Evolutionary conservation across 2,797 vertebrate genomes (phyloP).

Genomic region (Thripadectes ignobilis): DNA sequence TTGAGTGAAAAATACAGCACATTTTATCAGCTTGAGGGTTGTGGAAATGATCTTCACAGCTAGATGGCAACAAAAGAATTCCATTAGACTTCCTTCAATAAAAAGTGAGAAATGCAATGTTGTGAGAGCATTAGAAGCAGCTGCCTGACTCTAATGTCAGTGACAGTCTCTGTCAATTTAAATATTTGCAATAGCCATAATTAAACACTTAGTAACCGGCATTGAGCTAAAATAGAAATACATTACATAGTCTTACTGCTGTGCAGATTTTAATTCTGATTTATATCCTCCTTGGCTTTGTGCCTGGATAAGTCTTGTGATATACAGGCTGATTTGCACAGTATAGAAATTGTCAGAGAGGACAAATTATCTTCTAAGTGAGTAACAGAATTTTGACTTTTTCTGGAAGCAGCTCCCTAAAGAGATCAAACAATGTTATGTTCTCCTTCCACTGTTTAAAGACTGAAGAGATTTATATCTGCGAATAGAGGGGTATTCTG

Average conservation of each 20-base stretch:
- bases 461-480: neutral
- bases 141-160: slow-evolving; percentile 12
- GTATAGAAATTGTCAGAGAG: neutral
- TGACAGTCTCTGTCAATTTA: slow-evolving; percentile 9
- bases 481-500: neutral
- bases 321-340: slow-evolving; percentile 7
- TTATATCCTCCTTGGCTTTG: slow-evolving; percentile 25
- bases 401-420: neutral
- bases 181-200: slow-evolving; percentile 51
- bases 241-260: neutral
- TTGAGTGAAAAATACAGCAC: neutral
- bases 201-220: slow-evolving; percentile 48
- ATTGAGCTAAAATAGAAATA: slow-evolving; percentile 31
- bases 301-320: slow-evolving; percentile 25
- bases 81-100: neutral
- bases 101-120: neutral
- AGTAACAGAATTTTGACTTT: neutral
- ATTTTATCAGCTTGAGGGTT: neutral
- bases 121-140: slow-evolving; percentile 3
- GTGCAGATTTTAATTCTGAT: slow-evolving; percentile 35
- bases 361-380: neutral
- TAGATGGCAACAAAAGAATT: slow-evolving; percentile 69
- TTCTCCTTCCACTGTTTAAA: neutral
- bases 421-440: neutral
- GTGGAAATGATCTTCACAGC: slow-evolving; percentile 52